A percentile compares a stretch with the other conserved stretches of the same genome.
phyloP scores from a whole-genome alignment of 2,797 vertebrate species.

The Danio kyathit region DNA sequence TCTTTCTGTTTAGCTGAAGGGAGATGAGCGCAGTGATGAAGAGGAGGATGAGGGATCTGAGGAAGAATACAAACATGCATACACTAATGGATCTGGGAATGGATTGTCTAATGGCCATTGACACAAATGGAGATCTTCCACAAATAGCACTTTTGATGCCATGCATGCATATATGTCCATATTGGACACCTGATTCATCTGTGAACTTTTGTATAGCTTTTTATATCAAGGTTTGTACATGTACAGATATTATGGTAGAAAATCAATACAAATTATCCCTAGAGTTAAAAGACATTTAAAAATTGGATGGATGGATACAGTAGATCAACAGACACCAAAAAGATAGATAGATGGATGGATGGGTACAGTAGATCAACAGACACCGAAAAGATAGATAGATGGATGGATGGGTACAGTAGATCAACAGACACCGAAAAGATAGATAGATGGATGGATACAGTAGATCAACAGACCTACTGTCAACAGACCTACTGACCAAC shows the following conservation, averaged over 20 bases:
- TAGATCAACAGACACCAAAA: too few species aligned
- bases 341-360: too few species aligned
- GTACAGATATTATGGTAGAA: constrained; percentile 13
- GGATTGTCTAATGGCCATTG: constrained; percentile 55
- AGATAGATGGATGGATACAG: too few species aligned
- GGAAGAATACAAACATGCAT: constrained; percentile 63
- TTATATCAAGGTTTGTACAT: constrained; percentile 29
- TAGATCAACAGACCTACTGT: too few species aligned
- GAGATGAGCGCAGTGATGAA: constrained; percentile 76
- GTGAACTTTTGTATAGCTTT: constrained; percentile 29
- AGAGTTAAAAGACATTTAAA: not conserved
- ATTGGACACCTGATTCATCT: constrained; percentile 47
- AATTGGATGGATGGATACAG: too few species aligned
- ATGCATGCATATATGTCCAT: constrained; percentile 50
- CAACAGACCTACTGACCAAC: too few species aligned
- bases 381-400: too few species aligned
- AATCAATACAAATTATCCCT: not conserved
- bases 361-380: too few species aligned
- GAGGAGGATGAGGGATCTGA: constrained; percentile 76
- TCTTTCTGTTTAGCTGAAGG: constrained; percentile 67
- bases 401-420: too few species aligned
- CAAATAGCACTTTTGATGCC: not conserved
- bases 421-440: too few species aligned
- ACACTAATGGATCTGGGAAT: constrained; percentile 61
- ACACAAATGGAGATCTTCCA: not conserved